These are phyloP conservation scores for Laterallus jamaicensis DNA, from an alignment of 2,113 vertebrate genomes.

Conservation along the genomic window DNA sequence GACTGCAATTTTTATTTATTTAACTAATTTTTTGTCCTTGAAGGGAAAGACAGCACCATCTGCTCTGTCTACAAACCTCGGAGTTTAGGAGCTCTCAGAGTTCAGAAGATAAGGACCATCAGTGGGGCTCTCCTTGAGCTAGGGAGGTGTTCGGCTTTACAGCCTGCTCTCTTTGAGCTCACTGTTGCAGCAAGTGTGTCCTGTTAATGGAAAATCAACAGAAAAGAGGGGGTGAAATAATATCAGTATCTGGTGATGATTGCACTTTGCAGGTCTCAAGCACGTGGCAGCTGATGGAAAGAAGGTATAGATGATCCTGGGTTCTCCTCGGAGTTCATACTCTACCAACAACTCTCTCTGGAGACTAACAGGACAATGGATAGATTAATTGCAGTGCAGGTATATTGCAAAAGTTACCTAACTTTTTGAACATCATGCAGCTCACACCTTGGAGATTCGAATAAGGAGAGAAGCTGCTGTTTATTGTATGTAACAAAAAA, in stretches of 20 bases:
- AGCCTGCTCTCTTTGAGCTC: not conserved
- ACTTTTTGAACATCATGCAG: not conserved
- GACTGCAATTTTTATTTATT: not conserved
- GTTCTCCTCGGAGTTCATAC: fast-evolving
- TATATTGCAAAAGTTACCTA: not conserved
- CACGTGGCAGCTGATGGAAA: fast-evolving
- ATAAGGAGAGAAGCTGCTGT: not conserved
- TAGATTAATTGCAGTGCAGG: not conserved
- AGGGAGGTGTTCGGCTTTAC: fast-evolving
- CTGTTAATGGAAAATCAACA: fast-evolving
- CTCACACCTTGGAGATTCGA: fast-evolving
- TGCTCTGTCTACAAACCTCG: not conserved
- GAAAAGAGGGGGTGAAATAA: fast-evolving
- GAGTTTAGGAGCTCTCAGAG: not conserved
- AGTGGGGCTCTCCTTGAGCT: fast-evolving
- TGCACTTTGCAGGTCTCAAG: fast-evolving
- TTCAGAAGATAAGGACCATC: not conserved
- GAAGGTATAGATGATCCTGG: fast-evolving
- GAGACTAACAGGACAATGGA: not conserved
- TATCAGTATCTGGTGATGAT: fast-evolving
- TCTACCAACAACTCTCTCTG: not conserved
- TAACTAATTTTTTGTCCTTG: not conserved
- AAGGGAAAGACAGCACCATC: conserved; percentile 9
- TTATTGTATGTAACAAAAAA: not conserved
- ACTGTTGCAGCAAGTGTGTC: fast-evolving